Conservation (phyloP, 1,140 invertebrate species). For the Drosophila kurseongensis region DNA sequence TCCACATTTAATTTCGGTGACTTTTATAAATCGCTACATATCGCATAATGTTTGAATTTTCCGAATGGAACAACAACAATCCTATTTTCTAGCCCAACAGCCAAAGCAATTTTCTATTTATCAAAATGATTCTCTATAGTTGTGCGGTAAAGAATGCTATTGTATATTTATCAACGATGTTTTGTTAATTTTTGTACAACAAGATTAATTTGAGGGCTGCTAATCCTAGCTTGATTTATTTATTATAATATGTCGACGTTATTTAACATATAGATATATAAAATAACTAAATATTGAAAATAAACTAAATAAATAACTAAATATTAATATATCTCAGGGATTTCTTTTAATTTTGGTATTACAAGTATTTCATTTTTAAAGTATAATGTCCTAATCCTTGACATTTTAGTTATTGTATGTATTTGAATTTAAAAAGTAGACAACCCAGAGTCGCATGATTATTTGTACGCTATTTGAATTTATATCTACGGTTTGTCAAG, state of each 20-base stretch:
- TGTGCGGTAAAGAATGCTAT: no score
- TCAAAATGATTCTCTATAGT: constrained; percentile 32
- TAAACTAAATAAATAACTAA: not conserved
- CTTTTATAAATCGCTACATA: constrained; percentile 83
- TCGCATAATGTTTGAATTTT: constrained; percentile 67
- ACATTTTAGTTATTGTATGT: not conserved
- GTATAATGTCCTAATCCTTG: not conserved
- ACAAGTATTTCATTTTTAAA: not conserved
- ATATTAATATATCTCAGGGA: no score
- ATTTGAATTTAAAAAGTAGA: constrained; percentile 29
- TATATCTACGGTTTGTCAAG: constrained; percentile 10
- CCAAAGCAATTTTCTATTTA: constrained; percentile 51
- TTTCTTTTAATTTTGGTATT: no score
- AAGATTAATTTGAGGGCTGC: constrained; percentile 17
- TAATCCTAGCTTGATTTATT: constrained; percentile 23
- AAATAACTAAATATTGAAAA: not conserved
- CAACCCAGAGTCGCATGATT: constrained; percentile 4
- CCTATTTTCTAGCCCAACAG: constrained; percentile 11
- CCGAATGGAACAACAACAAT: constrained; percentile 27
- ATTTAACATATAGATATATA: not conserved
- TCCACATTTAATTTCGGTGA: constrained; percentile 72
- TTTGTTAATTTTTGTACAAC: constrained; percentile 6
- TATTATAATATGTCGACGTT: constrained; percentile 2
- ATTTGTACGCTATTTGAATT: constrained; percentile 46
- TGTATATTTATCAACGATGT: constrained; percentile 11